A percentile compares a stretch with the other conserved stretches of the same genome.
Conservation (phyloP, 2,113 vertebrate species). For the Megalops atlanticus region DNA sequence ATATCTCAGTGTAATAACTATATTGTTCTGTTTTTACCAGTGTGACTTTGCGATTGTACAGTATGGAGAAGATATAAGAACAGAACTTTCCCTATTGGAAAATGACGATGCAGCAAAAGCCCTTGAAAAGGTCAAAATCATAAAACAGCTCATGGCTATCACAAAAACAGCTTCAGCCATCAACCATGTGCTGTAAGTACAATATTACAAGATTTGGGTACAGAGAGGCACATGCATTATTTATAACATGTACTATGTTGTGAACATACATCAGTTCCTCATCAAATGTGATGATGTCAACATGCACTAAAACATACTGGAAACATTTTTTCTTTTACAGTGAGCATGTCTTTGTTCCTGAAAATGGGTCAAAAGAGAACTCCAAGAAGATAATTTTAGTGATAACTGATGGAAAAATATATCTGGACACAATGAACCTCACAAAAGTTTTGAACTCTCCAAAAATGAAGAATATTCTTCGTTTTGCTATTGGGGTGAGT, state of each 20-base stretch:
- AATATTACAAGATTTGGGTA: background rate
- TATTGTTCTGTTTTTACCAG: slow-evolving; percentile 48
- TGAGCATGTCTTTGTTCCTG: slow-evolving; percentile 66
- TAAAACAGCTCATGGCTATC: slow-evolving; percentile 59
- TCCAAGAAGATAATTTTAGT: slow-evolving; percentile 76
- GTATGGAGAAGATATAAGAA: slow-evolving; percentile 58
- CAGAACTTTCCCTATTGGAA: slow-evolving; percentile 67
- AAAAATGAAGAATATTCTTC: slow-evolving; percentile 62
- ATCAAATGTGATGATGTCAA: too few species aligned
- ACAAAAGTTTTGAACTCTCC: slow-evolving; percentile 58
- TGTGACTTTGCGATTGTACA: slow-evolving; percentile 77
- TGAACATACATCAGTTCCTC: background rate
- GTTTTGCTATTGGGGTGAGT: slow-evolving; percentile 74
- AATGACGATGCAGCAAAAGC: slow-evolving; percentile 45
- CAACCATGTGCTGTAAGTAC: slow-evolving; percentile 76
- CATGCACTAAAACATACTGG: too few species aligned
- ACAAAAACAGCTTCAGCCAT: slow-evolving; percentile 78
- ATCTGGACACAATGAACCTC: slow-evolving; percentile 56
- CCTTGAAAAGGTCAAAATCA: slow-evolving; percentile 57
- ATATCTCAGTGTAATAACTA: background rate
- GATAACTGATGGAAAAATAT: slow-evolving; percentile 73
- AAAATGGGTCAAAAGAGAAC: slow-evolving; percentile 60
- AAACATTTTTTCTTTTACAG: slow-evolving; percentile 50
- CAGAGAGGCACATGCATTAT: background rate
- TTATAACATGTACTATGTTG: background rate